Base-by-base conservation (phyloP, 64 coral and sea anemone genomes). In the Catalaphyllia jardinei region DNA sequence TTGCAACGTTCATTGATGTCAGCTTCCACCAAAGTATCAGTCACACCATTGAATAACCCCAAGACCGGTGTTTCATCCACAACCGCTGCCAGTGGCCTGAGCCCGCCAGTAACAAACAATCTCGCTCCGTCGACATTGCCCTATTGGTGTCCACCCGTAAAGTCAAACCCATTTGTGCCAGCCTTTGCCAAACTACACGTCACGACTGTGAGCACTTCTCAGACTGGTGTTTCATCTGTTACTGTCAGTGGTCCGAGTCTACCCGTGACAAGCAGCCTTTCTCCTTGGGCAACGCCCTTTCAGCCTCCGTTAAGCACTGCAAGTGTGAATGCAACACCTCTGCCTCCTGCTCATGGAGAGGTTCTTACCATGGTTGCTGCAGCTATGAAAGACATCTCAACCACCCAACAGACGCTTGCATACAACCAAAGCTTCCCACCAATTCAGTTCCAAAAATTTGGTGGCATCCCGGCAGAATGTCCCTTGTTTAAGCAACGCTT, bases 361-460 rank as follows among this genome's bases (percentile, higher is more conserved):
- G 33, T 35, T 35, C 33, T 86, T 29, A 0, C 50, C 17, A 17
- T 64, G 11, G 61, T 86, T 14, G 20, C 82, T 9, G 20, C 27
- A 67, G 82, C 82, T 86, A 86, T 86, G 82, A 30, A 86, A 33
- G 42, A 64, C 82, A 86, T 86, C 16, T 30, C 82, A 28, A 30
- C 67, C 29, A 59, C 59, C 11, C 82, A 86, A 65, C 55, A 64
- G 4, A 65, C 19, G 29, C 59, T 86, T 50, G 61, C 25, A 19
- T 86, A 60, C 12, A 69, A 35, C 31, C 59, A 19, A 31, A 67
- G 29, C 29, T 16, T 86, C 19, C 61, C 82, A 38, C 29, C 61
- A 33, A 65, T 86, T 59, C 82, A 27, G 27, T 64, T 86, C 8
- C 59, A 86, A 20, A 86, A 24, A 8, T 86, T 86, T 67, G 61